phyloP scores from a whole-genome alignment of 1,140 invertebrate species.

The Carposina sasakii region DNA sequence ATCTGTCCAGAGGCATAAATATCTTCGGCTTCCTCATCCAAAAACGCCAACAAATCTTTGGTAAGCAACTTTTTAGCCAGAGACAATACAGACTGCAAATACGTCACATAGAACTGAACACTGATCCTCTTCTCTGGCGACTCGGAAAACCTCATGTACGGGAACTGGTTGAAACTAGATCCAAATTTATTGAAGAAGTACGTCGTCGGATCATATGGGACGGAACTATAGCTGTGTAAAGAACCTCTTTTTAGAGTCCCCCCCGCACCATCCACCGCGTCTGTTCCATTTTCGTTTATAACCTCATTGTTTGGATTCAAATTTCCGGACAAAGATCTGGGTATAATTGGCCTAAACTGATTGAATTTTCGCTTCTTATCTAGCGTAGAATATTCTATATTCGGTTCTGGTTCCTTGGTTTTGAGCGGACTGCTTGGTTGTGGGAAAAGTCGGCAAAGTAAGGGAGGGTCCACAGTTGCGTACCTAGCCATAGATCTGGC shows the following conservation, averaged over 20 bases:
- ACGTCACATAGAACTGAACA: slow-evolving; percentile 81
- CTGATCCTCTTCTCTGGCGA: slow-evolving; percentile 76
- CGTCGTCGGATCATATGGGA: slow-evolving; percentile 84
- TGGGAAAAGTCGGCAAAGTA: slow-evolving; percentile 90
- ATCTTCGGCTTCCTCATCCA: slow-evolving; percentile 89
- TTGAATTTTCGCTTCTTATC: slow-evolving; percentile 77
- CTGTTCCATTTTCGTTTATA: slow-evolving; percentile 49
- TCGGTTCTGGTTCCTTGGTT: slow-evolving; percentile 62
- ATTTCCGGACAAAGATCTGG: slow-evolving; percentile 91
- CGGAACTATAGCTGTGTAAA: slow-evolving; percentile 77
- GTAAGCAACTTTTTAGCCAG: slow-evolving; percentile 91
- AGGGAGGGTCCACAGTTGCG: slow-evolving; percentile 80
- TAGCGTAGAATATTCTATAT: slow-evolving; percentile 60
- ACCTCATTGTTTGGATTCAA: slow-evolving; percentile 75
- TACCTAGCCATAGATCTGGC: slow-evolving; percentile 91
- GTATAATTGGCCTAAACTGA: slow-evolving; percentile 89
- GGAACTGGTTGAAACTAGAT: slow-evolving; percentile 92
- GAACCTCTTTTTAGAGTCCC: slow-evolving; percentile 69
- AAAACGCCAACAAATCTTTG: slow-evolving; percentile 85
- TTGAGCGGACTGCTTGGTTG: slow-evolving; percentile 78
- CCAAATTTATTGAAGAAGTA: slow-evolving; percentile 95
- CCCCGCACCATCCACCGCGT: slow-evolving; percentile 62
- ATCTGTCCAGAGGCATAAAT: slow-evolving; percentile 77
- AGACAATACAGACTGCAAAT: slow-evolving; percentile 84
- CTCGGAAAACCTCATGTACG: slow-evolving; percentile 82